Evolutionary conservation across 2,113 vertebrate species (phyloP), one percentile per base, ranked within the genome.

Genomic region (Micronycteris hirsuta): DNA sequence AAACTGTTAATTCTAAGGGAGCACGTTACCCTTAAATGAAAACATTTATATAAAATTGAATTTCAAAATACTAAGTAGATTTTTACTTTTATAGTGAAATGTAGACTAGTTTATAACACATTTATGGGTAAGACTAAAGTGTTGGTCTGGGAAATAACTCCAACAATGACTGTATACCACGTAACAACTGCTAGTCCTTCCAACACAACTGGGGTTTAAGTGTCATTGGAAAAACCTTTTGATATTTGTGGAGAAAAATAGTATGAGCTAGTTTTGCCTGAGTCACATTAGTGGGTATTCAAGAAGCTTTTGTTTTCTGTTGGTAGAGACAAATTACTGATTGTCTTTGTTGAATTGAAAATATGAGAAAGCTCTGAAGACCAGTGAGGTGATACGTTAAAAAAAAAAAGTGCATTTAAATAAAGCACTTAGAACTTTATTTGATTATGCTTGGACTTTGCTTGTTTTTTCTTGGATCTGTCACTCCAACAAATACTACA

Each of bases 221-320:
- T 28, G 12, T 84, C n/a, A 68, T 43, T 82, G 58, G 41, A 43
- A 95, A 89, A 94, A 4, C 24, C 14, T 43, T 82, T 67, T 86
- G 16, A 49, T 76, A 31, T 41, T 87, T 65, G 45, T 88, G 89
- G 41, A 19, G 28, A 78, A 95, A 76, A 91, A 17, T 89, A 61
- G 2, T 49, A 17, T 71, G 19, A 77, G 20, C n/a, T 56, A 41
- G 24, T 85, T 96, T 77, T 73, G 41, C 20, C 41, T 61, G 52
- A 54, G 24, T 70, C 43, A 89, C 88, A 85, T 52, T 45, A 38
- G 19, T 82, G 33, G 41, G 9, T 73, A n/a, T 74, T 91, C 16
- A 56, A 77, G 77, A 68, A 28, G 22, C 24, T 38, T 82, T 96
- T 94, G 85, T 87, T 96, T 95, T n/a, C 56, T 94, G 11, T 83